Base-by-base conservation (phyloP, 2,113 vertebrate species). In the Delphinus delphis region DNA sequence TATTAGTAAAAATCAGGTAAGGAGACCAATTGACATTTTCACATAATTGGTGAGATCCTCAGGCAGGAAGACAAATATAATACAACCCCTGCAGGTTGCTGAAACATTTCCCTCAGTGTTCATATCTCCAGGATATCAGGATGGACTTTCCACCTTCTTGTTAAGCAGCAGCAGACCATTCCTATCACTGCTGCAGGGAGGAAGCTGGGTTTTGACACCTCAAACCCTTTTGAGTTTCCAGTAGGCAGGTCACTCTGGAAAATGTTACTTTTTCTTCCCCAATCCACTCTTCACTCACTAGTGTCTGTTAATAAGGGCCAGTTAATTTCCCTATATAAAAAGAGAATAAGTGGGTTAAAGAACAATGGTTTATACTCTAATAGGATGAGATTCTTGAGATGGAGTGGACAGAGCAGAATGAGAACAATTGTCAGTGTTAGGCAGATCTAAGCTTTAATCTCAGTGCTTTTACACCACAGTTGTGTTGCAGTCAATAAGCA, bases 31-130 rank as follows among this genome's bases (percentile, higher is more conserved):
- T 96, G 85, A 77, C 70, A 95, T 94, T 97, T 96, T 85, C 77
- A 88, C 26, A 13, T 94, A 94, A 97, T 90, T 94, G 91, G 81
- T 93, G 50, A 95, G 38, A 31, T 97, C 81, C 95, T 87, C 36
- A 50, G 91, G 91, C 96, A 88, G 91, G 67, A 92, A 88, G 73
- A 95, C 25, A 95, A 91, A 93, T 95, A 86, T 77, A 96, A 70
- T 31, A 85, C 18, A 81, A 85, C 18, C 58, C 87, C 88, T 87
- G 53, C 3, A 84, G 88, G 76, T 58, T 2, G 0, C 74, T 41
- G 74, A 87, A 90, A 89, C 20, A 82, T 53, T 47, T 82, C 73
- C 76, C 58, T 96, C 8, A 0, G 1, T 92, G 28, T 77, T 95
- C 65, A 26, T 81, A 60, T 41, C 50, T 94, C 87, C 36, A 38